Base-by-base conservation (phyloP, 2,888 invertebrate species). In the Vanessa cardui region DNA sequence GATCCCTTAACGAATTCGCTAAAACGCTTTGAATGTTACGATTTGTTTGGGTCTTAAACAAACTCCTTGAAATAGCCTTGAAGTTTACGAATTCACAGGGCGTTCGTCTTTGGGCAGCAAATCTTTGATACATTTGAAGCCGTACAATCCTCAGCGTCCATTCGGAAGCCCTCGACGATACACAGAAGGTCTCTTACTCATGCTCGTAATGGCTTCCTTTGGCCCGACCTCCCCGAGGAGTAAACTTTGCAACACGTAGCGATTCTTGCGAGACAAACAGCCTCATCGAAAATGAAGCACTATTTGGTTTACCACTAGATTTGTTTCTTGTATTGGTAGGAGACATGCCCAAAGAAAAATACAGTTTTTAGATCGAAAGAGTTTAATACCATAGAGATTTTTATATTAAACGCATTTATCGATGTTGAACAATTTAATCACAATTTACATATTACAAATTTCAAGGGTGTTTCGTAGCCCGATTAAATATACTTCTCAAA, bases 161-260 rank as follows among this genome's bases (percentile, higher is more conserved):
- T 46, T 46, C 5, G 46, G 44, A 15, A 12, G 9, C 15, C 44
- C 44, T 15, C 44, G 44, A 44, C 46, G 6, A 15, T 46, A 39
- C 46, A 15, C 46, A 46, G n/a, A 46, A 46, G 46, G 46, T 46
- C 46, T 6, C 46, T 6, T 26, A 46, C 46, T 46, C n/a, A 46
- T 46, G 16, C n/a, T n/a, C 46, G 16, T 46, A 7, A 46, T 46
- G 46, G 46, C 1, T 16, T 46, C 46, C n/a, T 46, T n/a, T 2
- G 46, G n/a, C n/a, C n/a, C 6, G n/a, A n/a, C 46, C n/a, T 46
- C 46, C 46, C n/a, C n/a, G n/a, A n/a, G 46, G 46, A 46, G 46
- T n/a, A 46, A 46, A 46, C n/a, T 46, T 46, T 46, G 6, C 46
- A 46, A 46, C 46, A n/a, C 46, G 46, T 46, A 46, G 46, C 46